Evolutionary conservation across 2,888 invertebrate species (phyloP).

Genomic region (Troides oblongomaculatus): DNA sequence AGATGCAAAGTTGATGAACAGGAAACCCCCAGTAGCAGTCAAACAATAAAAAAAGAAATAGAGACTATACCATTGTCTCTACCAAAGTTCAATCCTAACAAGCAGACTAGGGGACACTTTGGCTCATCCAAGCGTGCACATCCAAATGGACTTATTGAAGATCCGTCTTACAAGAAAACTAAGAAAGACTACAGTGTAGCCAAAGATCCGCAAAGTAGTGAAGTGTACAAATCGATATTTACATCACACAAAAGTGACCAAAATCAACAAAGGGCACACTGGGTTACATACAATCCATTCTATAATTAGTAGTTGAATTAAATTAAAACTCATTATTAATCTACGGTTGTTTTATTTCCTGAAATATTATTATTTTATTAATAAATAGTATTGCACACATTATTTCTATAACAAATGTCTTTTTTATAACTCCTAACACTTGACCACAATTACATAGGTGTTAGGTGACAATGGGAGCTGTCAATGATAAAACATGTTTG

Average conservation of each 20-base stretch:
- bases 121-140: conserved; percentile 67
- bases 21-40: conserved; percentile 56
- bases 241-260: conserved; percentile 93
- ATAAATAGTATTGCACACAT: conserved; percentile 17
- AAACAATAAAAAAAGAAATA: conserved; percentile 61
- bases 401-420: not conserved
- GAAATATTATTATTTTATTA: conserved; percentile 32
- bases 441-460: too few relatives aligned
- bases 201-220: conserved; percentile 92
- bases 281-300: conserved; percentile 99
- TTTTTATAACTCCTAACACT: not conserved
- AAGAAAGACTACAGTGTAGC: conserved; percentile 92
- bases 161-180: conserved; percentile 87
- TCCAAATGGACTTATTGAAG: conserved; percentile 68
- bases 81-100: conserved; percentile 70
- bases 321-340: conserved; percentile 5
- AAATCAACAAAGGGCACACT: conserved; percentile 94
- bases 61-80: conserved; percentile 70
- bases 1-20: conserved; percentile 54
- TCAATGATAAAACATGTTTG: too few relatives aligned
- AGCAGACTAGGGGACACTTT: conserved; percentile 66
- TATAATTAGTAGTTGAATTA: conserved; percentile 82
- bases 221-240: conserved; percentile 97
- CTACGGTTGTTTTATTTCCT: conserved; percentile 19
- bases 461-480: too few relatives aligned